Conservation (phyloP, 2,888 invertebrate genomes). For the Macrophya annulata region DNA sequence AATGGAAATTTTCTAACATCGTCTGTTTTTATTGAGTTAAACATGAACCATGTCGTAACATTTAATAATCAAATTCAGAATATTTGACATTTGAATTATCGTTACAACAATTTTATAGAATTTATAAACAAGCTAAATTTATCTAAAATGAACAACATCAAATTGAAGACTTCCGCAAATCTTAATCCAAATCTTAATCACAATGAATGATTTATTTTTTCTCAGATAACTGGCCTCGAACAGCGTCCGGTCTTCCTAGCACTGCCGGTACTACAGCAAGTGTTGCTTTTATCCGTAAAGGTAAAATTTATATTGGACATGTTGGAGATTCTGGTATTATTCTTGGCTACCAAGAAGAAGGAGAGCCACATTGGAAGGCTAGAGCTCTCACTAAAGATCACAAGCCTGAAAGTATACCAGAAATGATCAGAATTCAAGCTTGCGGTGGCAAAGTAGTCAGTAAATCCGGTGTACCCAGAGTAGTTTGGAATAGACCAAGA, state of each 20-base stretch:
- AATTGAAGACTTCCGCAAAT: not conserved
- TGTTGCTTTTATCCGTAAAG: conserved; percentile 95
- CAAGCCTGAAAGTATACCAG: conserved; percentile 94
- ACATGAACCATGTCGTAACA: not conserved
- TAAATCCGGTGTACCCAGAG: conserved; percentile 94
- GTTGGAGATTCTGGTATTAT: conserved; percentile 99
- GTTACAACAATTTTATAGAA: not conserved
- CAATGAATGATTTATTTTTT: not conserved
- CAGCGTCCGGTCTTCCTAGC: conserved; percentile 96
- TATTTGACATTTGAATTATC: not conserved
- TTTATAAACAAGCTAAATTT: not conserved
- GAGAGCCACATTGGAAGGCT: conserved; percentile 88
- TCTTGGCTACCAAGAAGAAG: conserved; percentile 89
- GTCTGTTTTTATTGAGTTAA: conserved; percentile 19
- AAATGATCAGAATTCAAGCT: conserved; percentile 91
- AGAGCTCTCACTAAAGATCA: conserved; percentile 94
- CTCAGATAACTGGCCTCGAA: conserved; percentile 97
- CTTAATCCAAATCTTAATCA: not conserved
- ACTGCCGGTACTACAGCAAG: conserved; percentile 99
- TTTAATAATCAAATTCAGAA: not conserved
- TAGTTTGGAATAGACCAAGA: conserved; percentile 97
- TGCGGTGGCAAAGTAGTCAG: conserved; percentile 91
- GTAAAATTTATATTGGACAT: conserved; percentile 98
- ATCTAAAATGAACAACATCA: not conserved
- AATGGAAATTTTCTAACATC: conserved; percentile 15